Base-by-base conservation (phyloP, 2,888 invertebrate genomes). In the Pantelozetes paolii region DNA sequence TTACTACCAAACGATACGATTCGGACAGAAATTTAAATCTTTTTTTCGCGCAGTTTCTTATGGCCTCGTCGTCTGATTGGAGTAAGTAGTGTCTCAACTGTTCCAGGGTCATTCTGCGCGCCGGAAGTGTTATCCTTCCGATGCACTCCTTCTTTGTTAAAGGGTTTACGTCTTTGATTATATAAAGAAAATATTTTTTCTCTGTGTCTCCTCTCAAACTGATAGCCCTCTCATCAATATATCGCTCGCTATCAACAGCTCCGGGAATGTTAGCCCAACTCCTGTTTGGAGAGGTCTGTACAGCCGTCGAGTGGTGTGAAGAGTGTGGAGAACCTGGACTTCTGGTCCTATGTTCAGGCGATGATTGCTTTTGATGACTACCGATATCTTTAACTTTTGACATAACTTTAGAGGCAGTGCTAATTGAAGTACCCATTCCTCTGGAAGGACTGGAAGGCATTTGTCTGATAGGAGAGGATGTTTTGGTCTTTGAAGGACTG, bases 1-100 rank as follows among this genome's bases (percentile, higher is more conserved):
- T 50, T 23, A 74, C 67, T 5, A 76, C 76, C 30, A 76, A 72
- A 11, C 71, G 71, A 74, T 76, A 76, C 1, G 76, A 75, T 72
- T 76, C 76, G 6, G 74, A 70, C 23, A 76, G 26, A 30, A 75
- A 76, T 45, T 69, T 32, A 30, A 76, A 76, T 26, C 26, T 28
- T 32, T 42, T 32, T 57, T 57, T 64, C 13, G 75, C 62, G 28
- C 62, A 32, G 28, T 74, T 57, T 40, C 64, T 62, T 26, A 76
- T 26, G 9, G n/a, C 32, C 13, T 71, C 72, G 20, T 76, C 76
- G 28, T 42, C 45, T 18, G 74, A 71, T 54, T 76, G 71, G 26
- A 75, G 28, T 28, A 76, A 50, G 18, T 71, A 23, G 18, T 76
- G 40, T n/a, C 76, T 64, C 15, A 76, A 59, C 23, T 76, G 72